A percentile compares a stretch with the other conserved stretches of the same genome.
phyloP scores from a whole-genome alignment of 1,140 invertebrate genomes.

The Drosophila parabipectinata region DNA sequence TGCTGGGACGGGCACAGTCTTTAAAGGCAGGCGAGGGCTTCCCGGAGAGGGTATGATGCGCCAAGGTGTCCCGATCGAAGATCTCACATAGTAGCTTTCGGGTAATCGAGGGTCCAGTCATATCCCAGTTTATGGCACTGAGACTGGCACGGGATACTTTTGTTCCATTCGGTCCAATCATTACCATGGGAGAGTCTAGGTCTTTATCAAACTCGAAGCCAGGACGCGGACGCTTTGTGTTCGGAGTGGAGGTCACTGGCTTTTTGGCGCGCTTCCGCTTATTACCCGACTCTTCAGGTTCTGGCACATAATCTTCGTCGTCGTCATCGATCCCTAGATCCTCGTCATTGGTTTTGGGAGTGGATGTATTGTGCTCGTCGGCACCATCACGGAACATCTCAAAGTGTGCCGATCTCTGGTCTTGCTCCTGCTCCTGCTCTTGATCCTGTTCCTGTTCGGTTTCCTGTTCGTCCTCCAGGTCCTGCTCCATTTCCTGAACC shows the following conservation, averaged over 20 bases:
- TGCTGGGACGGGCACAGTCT: slow-evolving; percentile 67
- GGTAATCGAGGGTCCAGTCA: slow-evolving; percentile 75
- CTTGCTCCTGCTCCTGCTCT: slow-evolving; percentile 7
- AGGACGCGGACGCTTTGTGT: slow-evolving; percentile 23
- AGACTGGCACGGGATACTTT: slow-evolving; percentile 50
- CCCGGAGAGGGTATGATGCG: slow-evolving; percentile 83
- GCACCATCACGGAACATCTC: slow-evolving; percentile 45
- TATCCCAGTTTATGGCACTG: slow-evolving; percentile 73
- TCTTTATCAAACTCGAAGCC: slow-evolving; percentile 57
- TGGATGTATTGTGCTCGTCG: slow-evolving; percentile 58
- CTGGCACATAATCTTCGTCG: slow-evolving; percentile 64
- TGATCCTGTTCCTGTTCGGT: not conserved
- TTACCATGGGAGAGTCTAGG: slow-evolving; percentile 39
- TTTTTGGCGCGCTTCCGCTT: slow-evolving; percentile 51
- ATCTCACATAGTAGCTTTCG: slow-evolving; percentile 80
- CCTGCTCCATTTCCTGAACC: slow-evolving; percentile 50
- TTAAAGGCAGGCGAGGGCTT: slow-evolving; percentile 83
- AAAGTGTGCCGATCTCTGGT: slow-evolving; percentile 14
- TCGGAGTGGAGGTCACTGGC: slow-evolving; percentile 46
- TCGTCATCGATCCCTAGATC: slow-evolving; percentile 34
- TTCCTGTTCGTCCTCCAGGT: not conserved
- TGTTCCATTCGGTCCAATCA: slow-evolving; percentile 79
- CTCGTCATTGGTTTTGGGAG: slow-evolving; percentile 56
- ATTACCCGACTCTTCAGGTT: slow-evolving; percentile 6
- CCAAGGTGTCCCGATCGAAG: slow-evolving; percentile 75